These are phyloP conservation scores for Embiotoca jacksoni DNA, from an alignment of 2,113 vertebrate genomes.

Conservation along the genomic window DNA sequence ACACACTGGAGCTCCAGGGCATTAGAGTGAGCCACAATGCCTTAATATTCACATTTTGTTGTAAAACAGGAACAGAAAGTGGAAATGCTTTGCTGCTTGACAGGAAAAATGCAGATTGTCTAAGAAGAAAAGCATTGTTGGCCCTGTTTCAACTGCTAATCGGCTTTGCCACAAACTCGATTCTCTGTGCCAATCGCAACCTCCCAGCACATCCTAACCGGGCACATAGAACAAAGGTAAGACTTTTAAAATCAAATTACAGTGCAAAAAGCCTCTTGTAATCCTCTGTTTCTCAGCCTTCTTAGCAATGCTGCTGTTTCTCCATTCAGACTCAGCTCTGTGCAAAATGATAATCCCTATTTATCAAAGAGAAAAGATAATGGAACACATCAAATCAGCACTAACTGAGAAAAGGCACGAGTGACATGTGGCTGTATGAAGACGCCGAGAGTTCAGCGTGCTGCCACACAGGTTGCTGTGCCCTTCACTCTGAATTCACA, in stretches of 20 bases:
- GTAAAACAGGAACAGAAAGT: conserved; percentile 1
- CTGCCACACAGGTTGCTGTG: conserved; percentile 42
- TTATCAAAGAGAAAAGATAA: conserved; percentile 57
- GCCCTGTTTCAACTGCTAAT: conserved; percentile 80
- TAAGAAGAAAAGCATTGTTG: conserved; percentile 58
- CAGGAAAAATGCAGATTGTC: conserved; percentile 34
- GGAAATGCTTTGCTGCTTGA: conserved; percentile 21
- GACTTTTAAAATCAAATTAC: conserved; percentile 81
- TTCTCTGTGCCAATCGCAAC: conserved; percentile 77
- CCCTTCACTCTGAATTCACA: conserved; percentile 60
- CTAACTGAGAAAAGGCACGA: background rate
- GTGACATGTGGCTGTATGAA: conserved; percentile 21
- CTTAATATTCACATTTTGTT: background rate
- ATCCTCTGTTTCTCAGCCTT: conserved; percentile 75
- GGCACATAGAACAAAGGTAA: conserved; percentile 80
- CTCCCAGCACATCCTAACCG: conserved; percentile 71
- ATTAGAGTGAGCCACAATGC: background rate
- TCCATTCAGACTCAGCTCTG: conserved; percentile 51
- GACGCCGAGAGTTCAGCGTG: conserved; percentile 1
- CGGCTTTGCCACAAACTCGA: conserved; percentile 78
- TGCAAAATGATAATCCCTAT: conserved; percentile 75
- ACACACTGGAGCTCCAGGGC: background rate
- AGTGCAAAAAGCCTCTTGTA: conserved; percentile 79
- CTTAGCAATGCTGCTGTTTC: conserved; percentile 59
- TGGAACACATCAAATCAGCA: conserved; percentile 16